These are phyloP conservation scores for Marisa cornuarietis DNA, from an alignment of 1,140 invertebrate species.

Conservation along the genomic window DNA sequence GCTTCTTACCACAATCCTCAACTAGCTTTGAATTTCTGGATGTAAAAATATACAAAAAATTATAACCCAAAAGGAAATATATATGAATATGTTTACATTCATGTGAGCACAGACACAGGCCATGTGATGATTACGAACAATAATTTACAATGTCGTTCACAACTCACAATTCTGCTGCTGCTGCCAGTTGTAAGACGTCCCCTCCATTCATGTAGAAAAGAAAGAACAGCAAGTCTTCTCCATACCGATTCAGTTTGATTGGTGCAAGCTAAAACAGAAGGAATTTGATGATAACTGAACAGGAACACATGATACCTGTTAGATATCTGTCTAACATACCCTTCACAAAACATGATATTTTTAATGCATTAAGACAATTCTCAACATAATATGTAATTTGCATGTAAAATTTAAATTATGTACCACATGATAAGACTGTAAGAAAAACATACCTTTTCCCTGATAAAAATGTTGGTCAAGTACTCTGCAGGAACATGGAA, in stretches of 20 bases:
- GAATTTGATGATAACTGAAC: slow-evolving; percentile 18
- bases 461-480: slow-evolving; percentile 83
- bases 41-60: too few species aligned
- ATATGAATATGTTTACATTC: too few species aligned
- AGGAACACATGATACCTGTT: background rate
- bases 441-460: slow-evolving; percentile 59
- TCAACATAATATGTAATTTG: background rate
- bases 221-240: slow-evolving; percentile 98
- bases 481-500: slow-evolving; percentile 99
- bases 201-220: slow-evolving; percentile 99
- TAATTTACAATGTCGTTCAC: too few species aligned
- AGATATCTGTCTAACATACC: background rate
- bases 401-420: background rate
- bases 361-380: background rate
- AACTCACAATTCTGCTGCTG: slow-evolving; percentile 96
- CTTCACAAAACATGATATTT: background rate
- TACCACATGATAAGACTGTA: background rate
- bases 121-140: too few species aligned
- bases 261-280: slow-evolving; percentile 80
- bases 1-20: too few species aligned
- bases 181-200: slow-evolving; percentile 95
- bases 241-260: slow-evolving; percentile 94
- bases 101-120: too few species aligned
- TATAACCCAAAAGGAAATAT: too few species aligned
- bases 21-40: too few species aligned